These are phyloP conservation scores for Formica exsecta DNA, from an alignment of 1,140 invertebrate genomes.

Conservation along the genomic window DNA sequence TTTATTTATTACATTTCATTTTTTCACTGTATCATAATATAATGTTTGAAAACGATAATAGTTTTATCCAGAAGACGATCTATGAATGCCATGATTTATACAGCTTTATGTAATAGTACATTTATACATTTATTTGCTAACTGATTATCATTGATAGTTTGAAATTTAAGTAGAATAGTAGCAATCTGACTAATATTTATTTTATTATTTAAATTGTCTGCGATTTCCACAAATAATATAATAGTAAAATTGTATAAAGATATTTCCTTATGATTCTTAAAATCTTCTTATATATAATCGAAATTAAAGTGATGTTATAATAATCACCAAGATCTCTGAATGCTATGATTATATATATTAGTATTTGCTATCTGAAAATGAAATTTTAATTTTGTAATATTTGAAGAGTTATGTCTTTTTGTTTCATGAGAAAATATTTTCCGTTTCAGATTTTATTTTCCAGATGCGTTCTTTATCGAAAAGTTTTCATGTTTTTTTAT, in stretches of 20 bases:
- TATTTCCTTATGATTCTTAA: not conserved
- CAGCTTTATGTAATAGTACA: no score
- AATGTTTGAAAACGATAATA: not conserved
- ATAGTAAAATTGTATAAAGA: not conserved
- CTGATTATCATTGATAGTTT: not conserved
- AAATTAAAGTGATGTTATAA: not conserved
- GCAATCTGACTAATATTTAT: slow-evolving; percentile 5
- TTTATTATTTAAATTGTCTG: not conserved
- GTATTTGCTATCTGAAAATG: slow-evolving; percentile 3
- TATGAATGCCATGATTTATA: slow-evolving; percentile 16
- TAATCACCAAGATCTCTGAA: slow-evolving; percentile 8
- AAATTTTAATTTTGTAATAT: not conserved
- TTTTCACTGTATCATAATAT: not conserved
- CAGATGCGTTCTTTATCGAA: not conserved
- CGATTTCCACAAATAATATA: not conserved
- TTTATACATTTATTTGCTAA: slow-evolving; percentile 11
- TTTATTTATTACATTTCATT: not conserved
- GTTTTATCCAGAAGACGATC: not conserved
- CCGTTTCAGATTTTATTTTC: slow-evolving; percentile 1
- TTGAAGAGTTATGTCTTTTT: not conserved
- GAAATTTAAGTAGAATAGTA: not conserved
- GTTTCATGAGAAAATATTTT: slow-evolving; percentile 16
- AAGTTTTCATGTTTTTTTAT: not conserved
- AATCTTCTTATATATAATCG: not conserved
- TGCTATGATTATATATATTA: not conserved